These are phyloP conservation scores for Ariolimax columbianus DNA, from an alignment of 2,888 invertebrate genomes.

Conservation along the genomic window DNA sequence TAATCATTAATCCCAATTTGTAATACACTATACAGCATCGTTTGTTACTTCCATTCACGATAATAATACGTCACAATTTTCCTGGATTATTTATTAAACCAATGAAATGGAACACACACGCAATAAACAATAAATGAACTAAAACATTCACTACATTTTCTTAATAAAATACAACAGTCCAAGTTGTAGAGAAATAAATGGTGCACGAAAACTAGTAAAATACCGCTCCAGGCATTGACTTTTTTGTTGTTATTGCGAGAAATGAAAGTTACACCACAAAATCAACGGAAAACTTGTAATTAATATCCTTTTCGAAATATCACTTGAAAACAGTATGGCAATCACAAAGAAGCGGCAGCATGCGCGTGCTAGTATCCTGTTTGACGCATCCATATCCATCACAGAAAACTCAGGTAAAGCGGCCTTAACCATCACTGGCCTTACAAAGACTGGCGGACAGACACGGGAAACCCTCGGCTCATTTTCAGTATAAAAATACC, in stretches of 20 bases:
- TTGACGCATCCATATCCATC: not conserved
- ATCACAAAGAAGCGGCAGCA: not conserved
- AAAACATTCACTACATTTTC: too few relatives aligned
- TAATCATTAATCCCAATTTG: not conserved
- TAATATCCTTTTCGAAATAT: not conserved
- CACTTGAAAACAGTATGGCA: not conserved
- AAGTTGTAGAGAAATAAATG: too few relatives aligned
- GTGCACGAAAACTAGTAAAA: too few relatives aligned
- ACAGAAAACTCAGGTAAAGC: slow-evolving; percentile 19
- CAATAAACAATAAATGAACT: too few relatives aligned
- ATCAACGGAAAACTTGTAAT: not conserved
- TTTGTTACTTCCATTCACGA: not conserved
- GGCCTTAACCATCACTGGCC: not conserved
- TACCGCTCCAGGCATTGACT: not conserved
- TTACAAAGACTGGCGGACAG: slow-evolving; percentile 15
- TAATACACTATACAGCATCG: not conserved
- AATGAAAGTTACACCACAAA: not conserved
- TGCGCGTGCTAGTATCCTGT: not conserved
- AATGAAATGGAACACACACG: too few relatives aligned
- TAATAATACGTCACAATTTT: too few relatives aligned
- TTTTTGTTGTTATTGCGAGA: not conserved
- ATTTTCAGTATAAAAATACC: not conserved
- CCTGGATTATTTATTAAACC: too few relatives aligned
- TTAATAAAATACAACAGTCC: too few relatives aligned
- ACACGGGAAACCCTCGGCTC: slow-evolving; percentile 12